Conservation (phyloP, 1,140 invertebrate genomes). For the Sinonovacula constricta region DNA sequence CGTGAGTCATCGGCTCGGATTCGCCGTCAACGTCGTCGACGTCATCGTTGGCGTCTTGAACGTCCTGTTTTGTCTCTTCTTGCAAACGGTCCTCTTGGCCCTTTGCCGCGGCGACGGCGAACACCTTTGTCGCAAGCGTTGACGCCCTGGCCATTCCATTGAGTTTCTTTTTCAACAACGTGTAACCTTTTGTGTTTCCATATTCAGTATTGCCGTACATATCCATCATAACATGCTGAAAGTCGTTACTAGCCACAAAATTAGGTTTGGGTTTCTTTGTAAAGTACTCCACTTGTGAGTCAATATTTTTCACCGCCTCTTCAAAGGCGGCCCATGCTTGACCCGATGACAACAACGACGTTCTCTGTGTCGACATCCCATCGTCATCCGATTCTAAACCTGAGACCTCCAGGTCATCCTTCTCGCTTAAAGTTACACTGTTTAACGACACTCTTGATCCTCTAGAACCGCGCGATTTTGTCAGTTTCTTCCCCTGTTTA, state of each 20-base stretch:
- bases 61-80: conserved; percentile 15
- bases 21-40: background rate
- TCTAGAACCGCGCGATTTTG: background rate
- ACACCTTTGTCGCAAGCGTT: conserved; percentile 43
- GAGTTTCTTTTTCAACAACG: conserved; percentile 33
- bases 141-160: conserved; percentile 49
- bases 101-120: conserved; percentile 7
- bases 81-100: conserved; percentile 23
- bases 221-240: conserved; percentile 63
- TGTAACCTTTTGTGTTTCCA: conserved; percentile 46
- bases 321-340: conserved; percentile 60
- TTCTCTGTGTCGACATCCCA: background rate
- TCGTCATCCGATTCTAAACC: conserved; percentile 40
- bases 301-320: conserved; percentile 58
- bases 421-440: conserved; percentile 23
- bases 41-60: background rate
- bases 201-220: conserved; percentile 60
- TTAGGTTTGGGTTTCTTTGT: conserved; percentile 43
- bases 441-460: conserved; percentile 22
- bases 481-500: background rate
- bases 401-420: conserved; percentile 18
- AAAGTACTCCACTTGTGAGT: conserved; percentile 46
- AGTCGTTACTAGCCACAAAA: conserved; percentile 58
- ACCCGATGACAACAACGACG: background rate
- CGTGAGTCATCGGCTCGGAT: conserved; percentile 38